A percentile compares a stretch with the other conserved stretches of the same genome.
Conservation (phyloP, 2,113 vertebrate genomes). For the Benitochromis conjunctus region DNA sequence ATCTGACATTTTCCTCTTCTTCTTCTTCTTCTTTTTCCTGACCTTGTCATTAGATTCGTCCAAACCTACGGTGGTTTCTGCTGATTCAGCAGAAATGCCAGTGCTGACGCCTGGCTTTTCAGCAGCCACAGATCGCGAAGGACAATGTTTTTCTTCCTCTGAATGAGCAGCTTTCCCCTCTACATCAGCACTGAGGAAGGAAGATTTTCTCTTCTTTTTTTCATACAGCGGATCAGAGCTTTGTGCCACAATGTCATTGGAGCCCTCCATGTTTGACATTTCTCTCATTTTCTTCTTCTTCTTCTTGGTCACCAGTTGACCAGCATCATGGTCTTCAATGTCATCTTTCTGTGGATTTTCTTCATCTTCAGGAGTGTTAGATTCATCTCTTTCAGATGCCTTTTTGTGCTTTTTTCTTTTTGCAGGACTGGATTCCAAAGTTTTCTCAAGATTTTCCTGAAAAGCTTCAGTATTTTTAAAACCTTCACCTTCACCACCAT, state of each 20-base stretch:
- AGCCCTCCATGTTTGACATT: neutral
- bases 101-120: neutral
- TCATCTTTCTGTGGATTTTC: neutral
- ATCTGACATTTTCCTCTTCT: neutral
- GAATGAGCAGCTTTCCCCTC: constrained; percentile 4
- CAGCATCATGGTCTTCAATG: neutral
- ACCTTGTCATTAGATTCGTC: neutral
- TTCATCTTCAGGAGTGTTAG: neutral
- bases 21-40: constrained; percentile 14
- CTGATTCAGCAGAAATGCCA: neutral
- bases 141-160: neutral
- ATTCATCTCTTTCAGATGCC: neutral
- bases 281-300: neutral
- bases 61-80: neutral
- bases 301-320: neutral
- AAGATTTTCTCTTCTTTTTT: constrained; percentile 6
- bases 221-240: constrained; percentile 2
- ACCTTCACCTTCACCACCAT: neutral
- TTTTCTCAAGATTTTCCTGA: neutral
- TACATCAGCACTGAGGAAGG: constrained; percentile 45
- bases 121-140: neutral
- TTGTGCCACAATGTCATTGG: neutral
- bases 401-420: constrained; percentile 26
- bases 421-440: neutral
- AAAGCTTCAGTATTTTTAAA: neutral